Evolutionary conservation across 2,888 invertebrate species (phyloP).

Genomic region (Oscheius sp.): DNA sequence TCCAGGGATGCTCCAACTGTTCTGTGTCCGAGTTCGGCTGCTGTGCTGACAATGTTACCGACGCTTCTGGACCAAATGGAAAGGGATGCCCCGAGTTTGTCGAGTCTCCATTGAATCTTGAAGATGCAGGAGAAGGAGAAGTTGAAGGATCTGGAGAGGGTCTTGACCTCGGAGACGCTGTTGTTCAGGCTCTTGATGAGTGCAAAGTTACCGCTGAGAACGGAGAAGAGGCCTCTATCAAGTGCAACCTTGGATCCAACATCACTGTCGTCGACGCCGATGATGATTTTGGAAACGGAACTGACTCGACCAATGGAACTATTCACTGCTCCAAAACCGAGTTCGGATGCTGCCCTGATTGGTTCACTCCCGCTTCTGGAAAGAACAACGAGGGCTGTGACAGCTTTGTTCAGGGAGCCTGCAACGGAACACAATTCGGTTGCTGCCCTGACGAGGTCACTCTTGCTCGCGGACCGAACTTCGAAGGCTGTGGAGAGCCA

Average conservation of each 20-base stretch:
- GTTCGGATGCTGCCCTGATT: slow-evolving; percentile 74
- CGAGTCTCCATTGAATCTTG: slow-evolving; percentile 48
- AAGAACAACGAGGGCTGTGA: slow-evolving; percentile 69
- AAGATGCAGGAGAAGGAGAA: slow-evolving; percentile 15
- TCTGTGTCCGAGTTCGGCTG: slow-evolving; percentile 81
- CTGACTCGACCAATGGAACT: slow-evolving; percentile 46
- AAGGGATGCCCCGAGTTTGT: slow-evolving; percentile 57
- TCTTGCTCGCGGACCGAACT: slow-evolving; percentile 84
- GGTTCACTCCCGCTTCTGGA: slow-evolving; percentile 73
- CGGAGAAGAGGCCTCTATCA: slow-evolving; percentile 58
- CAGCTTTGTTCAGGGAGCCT: slow-evolving; percentile 68
- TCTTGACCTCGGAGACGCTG: slow-evolving; percentile 42
- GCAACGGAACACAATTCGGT: slow-evolving; percentile 80
- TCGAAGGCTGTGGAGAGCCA: slow-evolving; percentile 81
- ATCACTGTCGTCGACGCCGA: slow-evolving; percentile 49
- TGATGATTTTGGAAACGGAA: slow-evolving; percentile 30
- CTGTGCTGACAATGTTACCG: slow-evolving; percentile 87
- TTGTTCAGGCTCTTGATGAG: slow-evolving; percentile 28
- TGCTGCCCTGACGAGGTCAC: slow-evolving; percentile 91
- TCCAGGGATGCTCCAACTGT: slow-evolving; percentile 72
- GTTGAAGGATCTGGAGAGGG: slow-evolving; percentile 41
- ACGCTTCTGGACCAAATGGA: slow-evolving; percentile 77
- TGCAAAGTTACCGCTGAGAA: slow-evolving; percentile 59
- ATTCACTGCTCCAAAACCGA: slow-evolving; percentile 72
- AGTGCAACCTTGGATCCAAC: slow-evolving; percentile 53